Percentiles rank a stretch among this genome's conserved stretches.
These are phyloP conservation scores for Notamacropus eugenii DNA, from an alignment of 2,797 vertebrate genomes.

Conservation along the genomic window DNA sequence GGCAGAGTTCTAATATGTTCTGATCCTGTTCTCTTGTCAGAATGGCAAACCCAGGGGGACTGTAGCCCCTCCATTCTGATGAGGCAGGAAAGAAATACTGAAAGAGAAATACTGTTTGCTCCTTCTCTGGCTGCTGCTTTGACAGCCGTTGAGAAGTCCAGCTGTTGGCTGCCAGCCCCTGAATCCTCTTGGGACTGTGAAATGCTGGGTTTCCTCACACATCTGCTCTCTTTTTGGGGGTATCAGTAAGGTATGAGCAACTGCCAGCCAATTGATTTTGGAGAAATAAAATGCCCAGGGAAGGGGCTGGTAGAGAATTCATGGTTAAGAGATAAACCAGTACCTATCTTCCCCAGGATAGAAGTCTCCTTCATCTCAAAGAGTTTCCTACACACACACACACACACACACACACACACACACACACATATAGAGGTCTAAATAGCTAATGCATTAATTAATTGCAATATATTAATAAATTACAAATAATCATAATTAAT, in stretches of 20 bases:
- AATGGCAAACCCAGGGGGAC: rapidly evolving
- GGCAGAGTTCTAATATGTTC: background rate
- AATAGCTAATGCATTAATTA: background rate
- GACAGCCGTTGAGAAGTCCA: background rate
- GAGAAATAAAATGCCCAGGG: background rate
- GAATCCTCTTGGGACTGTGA: background rate
- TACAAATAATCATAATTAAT: background rate
- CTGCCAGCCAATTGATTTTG: background rate
- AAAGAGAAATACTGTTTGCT: background rate
- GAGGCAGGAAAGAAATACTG: background rate
- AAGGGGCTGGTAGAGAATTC: background rate
- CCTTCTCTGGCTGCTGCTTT: conserved; percentile 3
- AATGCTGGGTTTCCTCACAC: background rate
- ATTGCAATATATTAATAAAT: background rate
- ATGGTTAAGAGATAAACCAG: background rate
- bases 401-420: background rate
- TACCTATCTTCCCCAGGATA: background rate
- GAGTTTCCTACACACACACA: background rate
- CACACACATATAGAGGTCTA: background rate
- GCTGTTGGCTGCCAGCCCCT: background rate
- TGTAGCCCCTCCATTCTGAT: background rate
- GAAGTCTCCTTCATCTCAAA: background rate
- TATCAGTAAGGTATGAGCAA: background rate
- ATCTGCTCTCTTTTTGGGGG: background rate
- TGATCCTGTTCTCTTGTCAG: rapidly evolving